Evolutionary conservation across 35 echinoderm and acorn worm species (phyloP).

Genomic region (Diadema setosum): DNA sequence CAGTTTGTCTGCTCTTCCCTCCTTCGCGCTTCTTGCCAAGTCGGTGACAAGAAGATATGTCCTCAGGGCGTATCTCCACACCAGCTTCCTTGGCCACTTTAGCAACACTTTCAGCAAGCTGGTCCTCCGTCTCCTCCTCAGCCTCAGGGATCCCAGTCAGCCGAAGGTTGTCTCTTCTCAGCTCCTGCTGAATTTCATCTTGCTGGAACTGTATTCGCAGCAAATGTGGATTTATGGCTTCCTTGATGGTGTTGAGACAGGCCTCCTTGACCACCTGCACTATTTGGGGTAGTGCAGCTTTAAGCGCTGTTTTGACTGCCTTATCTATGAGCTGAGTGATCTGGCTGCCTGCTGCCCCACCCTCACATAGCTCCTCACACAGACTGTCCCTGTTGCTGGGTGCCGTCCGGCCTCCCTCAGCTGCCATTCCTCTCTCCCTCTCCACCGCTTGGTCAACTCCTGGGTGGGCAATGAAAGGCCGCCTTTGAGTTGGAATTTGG

Average conservation of each 20-base stretch:
- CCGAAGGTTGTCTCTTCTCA: neutral
- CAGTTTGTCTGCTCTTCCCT: neutral
- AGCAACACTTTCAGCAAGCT: neutral
- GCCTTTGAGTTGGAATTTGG: neutral
- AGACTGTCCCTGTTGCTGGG: neutral
- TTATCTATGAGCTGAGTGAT: neutral
- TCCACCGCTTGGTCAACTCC: neutral
- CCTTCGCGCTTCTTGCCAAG: neutral
- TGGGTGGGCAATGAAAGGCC: slow-evolving; percentile 11
- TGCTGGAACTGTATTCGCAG: neutral
- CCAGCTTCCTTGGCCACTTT: neutral
- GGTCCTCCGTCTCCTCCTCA: neutral
- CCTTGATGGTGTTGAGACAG: neutral
- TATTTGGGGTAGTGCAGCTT: slow-evolving; percentile 7
- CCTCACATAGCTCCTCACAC: neutral
- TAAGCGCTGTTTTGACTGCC: neutral
- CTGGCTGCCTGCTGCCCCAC: neutral
- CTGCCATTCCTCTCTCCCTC: neutral
- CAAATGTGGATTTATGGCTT: neutral
- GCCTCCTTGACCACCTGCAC: neutral
- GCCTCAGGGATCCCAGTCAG: neutral
- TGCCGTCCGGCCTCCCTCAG: neutral
- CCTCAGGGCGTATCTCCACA: neutral
- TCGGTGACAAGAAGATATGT: neutral
- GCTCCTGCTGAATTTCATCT: neutral